Evolutionary conservation across 2,888 invertebrate genomes (phyloP).

Genomic region (Eupithecia inturbata): DNA sequence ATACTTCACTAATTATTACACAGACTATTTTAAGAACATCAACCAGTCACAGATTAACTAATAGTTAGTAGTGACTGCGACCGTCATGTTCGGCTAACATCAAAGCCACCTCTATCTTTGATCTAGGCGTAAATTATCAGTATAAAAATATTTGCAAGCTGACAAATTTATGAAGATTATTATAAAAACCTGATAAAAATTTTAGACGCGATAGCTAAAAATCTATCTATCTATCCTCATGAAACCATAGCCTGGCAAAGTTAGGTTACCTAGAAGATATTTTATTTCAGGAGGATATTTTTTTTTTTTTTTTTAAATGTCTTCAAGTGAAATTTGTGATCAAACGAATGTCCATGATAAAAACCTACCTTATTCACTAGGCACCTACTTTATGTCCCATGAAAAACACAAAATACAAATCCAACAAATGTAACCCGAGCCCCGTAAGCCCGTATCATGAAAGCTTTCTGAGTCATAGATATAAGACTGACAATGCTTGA

Average conservation of each 20-base stretch:
- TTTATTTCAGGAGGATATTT: neutral
- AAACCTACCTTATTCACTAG: neutral
- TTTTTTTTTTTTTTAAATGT: neutral
- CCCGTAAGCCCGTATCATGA: too few relatives aligned
- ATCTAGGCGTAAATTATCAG: slow-evolving; percentile 60
- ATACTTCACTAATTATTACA: slow-evolving; percentile 20
- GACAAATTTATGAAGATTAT: slow-evolving; percentile 36
- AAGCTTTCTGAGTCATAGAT: too few relatives aligned
- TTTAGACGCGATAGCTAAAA: neutral
- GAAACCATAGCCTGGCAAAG: neutral
- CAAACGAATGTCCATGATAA: neutral
- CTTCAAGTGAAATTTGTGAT: neutral
- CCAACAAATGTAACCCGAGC: neutral
- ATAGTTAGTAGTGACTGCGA: slow-evolving; percentile 57
- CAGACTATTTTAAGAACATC: slow-evolving; percentile 25
- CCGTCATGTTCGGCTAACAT: slow-evolving; percentile 64
- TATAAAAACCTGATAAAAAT: neutral
- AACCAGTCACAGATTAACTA: slow-evolving; percentile 41
- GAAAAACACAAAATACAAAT: neutral
- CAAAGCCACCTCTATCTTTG: slow-evolving; percentile 73
- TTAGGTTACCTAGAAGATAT: neutral
- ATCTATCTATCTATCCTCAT: neutral
- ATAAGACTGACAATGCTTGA: too few relatives aligned
- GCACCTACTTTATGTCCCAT: neutral
- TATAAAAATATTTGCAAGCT: slow-evolving; percentile 45